Evolutionary conservation across 92 coral and sea anemone genomes (phyloP).

Genomic region (Micromussa lordhowensis): DNA sequence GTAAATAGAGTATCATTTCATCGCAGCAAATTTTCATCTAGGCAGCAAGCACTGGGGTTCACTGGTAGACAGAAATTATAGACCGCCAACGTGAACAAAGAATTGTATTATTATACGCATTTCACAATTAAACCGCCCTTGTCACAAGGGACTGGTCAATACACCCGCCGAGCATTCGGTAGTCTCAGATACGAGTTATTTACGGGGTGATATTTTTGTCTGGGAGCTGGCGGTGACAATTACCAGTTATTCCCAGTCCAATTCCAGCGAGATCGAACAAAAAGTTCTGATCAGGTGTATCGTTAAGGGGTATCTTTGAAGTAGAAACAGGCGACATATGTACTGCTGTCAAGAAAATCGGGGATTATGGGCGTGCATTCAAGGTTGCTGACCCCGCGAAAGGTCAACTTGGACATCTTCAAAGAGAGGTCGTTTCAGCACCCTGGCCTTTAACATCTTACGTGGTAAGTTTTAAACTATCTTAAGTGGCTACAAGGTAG

Average conservation of each 20-base stretch:
- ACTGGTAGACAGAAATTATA: conserved; percentile 19
- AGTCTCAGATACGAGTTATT: conserved; percentile 13
- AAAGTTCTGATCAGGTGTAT: conserved; percentile 26
- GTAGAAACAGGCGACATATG: conserved; percentile 33
- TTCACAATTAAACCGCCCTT: conserved; percentile 20
- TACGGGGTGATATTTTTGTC: conserved; percentile 10
- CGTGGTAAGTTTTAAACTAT: conserved; percentile 23
- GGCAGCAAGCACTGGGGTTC: conserved; percentile 13
- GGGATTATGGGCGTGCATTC: conserved; percentile 28
- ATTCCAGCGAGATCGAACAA: conserved; percentile 26
- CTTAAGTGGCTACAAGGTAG: conserved; percentile 24
- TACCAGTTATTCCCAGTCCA: conserved; percentile 28
- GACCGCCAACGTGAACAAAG: conserved; percentile 23
- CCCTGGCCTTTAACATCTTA: conserved; percentile 34
- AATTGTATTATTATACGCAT: conserved; percentile 22
- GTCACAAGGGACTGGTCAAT: background rate
- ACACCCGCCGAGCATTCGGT: conserved; percentile 20
- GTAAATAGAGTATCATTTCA: conserved; percentile 18
- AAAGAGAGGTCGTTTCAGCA: conserved; percentile 40
- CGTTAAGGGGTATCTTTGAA: conserved; percentile 16
- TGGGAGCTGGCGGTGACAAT: conserved; percentile 25
- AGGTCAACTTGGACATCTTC: conserved; percentile 37
- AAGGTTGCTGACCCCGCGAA: conserved; percentile 34
- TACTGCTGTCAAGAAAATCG: conserved; percentile 37
- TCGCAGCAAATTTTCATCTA: conserved; percentile 28